phyloP scores from a whole-genome alignment of 1,140 invertebrate genomes.

The Tyrophagus putrescentiae region DNA sequence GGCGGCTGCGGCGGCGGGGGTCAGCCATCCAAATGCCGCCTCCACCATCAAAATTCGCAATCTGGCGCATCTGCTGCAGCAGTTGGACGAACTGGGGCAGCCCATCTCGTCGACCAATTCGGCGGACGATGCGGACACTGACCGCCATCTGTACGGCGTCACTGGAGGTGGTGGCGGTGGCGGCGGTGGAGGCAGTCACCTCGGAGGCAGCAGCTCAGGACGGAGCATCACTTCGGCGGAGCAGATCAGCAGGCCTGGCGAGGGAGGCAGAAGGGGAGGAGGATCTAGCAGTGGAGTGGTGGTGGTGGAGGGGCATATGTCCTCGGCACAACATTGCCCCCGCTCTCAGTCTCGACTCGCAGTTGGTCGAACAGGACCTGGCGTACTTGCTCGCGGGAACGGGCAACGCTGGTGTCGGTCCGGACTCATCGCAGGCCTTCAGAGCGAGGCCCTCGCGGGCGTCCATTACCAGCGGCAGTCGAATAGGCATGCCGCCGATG shows the following conservation, averaged over 20 bases:
- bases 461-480: constrained; percentile 10
- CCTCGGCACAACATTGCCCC: not conserved
- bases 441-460: constrained; percentile 17
- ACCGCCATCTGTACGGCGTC: constrained; percentile 60
- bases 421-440: not conserved
- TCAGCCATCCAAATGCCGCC: too few relatives aligned
- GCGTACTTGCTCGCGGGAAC: not conserved
- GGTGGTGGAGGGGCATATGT: not conserved
- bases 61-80: constrained; percentile 72
- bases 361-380: constrained; percentile 14
- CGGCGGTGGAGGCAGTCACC: constrained; percentile 35
- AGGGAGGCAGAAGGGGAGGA: not conserved
- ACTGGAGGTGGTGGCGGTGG: constrained; percentile 36
- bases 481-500: not conserved
- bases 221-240: not conserved
- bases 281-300: too few relatives aligned
- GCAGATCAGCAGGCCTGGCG: not conserved
- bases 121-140: constrained; percentile 76
- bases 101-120: constrained; percentile 61
- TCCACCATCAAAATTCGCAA: constrained; percentile 61
- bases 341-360: not conserved
- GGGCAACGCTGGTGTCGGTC: too few relatives aligned
- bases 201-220: constrained; percentile 47
- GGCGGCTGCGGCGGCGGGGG: constrained; percentile 29
- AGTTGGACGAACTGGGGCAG: constrained; percentile 70